Conservation (phyloP, 2,888 invertebrate genomes). For the Drosophila cognata region DNA sequence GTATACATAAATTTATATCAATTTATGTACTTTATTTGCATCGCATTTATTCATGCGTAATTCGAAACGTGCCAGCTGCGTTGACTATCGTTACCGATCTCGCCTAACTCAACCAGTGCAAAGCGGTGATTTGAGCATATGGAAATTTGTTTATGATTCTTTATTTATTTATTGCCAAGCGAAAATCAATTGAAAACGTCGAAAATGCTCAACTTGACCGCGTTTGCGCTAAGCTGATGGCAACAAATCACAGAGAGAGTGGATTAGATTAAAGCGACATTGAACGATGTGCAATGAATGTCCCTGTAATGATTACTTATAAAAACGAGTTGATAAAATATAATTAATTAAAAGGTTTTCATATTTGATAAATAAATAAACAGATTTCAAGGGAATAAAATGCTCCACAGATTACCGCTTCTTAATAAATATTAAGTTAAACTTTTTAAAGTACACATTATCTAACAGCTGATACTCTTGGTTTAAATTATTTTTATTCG, state of each 20-base stretch:
- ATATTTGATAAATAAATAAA: not conserved
- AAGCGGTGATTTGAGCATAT: conserved; percentile 48
- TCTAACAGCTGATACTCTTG: not conserved
- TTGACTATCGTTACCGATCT: conserved; percentile 36
- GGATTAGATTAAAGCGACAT: conserved; percentile 65
- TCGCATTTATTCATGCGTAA: conserved; percentile 66
- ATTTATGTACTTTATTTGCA: conserved; percentile 64
- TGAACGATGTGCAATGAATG: conserved; percentile 30
- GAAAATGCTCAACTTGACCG: conserved; percentile 67
- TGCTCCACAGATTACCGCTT: not conserved
- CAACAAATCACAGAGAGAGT: conserved; percentile 11
- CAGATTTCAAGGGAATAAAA: not conserved
- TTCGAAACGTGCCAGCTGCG: conserved; percentile 66
- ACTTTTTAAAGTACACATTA: not conserved
- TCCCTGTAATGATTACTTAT: conserved; percentile 10
- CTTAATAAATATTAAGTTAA: not conserved
- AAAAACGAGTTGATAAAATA: not conserved
- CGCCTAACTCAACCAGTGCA: conserved; percentile 52
- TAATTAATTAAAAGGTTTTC: not conserved
- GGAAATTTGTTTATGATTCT: conserved; percentile 37
- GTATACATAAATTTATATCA: conserved; percentile 68
- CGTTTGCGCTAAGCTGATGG: conserved; percentile 25
- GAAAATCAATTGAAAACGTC: conserved; percentile 43
- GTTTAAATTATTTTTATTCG: not conserved
- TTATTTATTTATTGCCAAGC: conserved; percentile 24